Evolutionary conservation across 2,797 vertebrate species (phyloP).

Genomic region (Urophycis tenuis): DNA sequence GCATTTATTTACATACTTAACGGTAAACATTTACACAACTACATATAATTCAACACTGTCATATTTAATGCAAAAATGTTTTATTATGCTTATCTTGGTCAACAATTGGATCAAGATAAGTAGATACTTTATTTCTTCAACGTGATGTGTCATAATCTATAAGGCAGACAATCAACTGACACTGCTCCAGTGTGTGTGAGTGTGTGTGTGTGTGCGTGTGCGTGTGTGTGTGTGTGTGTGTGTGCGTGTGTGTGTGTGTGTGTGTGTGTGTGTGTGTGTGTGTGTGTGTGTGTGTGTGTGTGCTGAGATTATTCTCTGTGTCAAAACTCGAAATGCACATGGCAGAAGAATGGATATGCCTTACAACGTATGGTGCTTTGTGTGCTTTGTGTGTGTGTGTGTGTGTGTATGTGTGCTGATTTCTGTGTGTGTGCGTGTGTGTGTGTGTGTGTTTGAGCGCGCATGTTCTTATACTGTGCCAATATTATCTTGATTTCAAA

Average conservation of each 20-base stretch:
- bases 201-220: neutral
- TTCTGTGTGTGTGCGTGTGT: neutral
- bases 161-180: constrained; percentile 53
- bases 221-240: neutral
- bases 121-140: constrained; percentile 6
- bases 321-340: neutral
- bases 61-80: neutral
- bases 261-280: too few species aligned
- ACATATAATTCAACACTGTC: neutral
- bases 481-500: neutral
- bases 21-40: neutral
- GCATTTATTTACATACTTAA: constrained; percentile 38
- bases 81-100: neutral
- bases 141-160: constrained; percentile 24
- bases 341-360: neutral
- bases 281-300: neutral
- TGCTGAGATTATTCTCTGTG: neutral
- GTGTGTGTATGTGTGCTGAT: neutral
- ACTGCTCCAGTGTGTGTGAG: constrained; percentile 10
- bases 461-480: neutral
- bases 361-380: neutral
- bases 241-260: too few species aligned
- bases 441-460: neutral
- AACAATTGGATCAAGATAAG: constrained; percentile 6
- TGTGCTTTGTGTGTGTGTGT: neutral